Base-by-base conservation (phyloP, 2,113 vertebrate genomes). In the Eonycteris spelaea region DNA sequence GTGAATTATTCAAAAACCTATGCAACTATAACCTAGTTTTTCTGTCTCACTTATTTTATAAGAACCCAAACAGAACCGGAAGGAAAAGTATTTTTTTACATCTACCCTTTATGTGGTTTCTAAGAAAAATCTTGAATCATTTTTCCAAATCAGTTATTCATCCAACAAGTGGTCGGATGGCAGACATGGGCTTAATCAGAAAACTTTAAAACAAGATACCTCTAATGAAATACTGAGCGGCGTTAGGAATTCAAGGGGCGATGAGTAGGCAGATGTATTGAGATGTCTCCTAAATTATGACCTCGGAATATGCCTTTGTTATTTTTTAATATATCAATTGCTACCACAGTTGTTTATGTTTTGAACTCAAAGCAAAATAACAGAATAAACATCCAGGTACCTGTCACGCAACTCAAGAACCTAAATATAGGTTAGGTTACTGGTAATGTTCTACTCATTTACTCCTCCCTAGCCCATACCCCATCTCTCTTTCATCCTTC, bases 351-450 rank as follows among this genome's bases (percentile, higher is more conserved):
- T 88, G 85, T n/a, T 77, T 83, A 82, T 43, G 26, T 28, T 88
- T 90, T 82, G 77, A 85, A 86, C 28, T 65, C 30, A 86, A 82
- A 96, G n/a, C 38, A 96, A 83, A 85, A 40, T n/a, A 79, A 59
- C 1, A 95, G n/a, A 57, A 78, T 48, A 33, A 90, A 65, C 2
- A 87, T 55, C n/a, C 48, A 74, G 24, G 30, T 59, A 71, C 48
- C 33, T 40, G 16, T 28, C 51, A 22, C 26, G 7, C 26, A 65
- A 78, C 30, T 61, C 13, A 22, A 88, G 73, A 61, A 92, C 11
- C 43, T 82, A 67, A 70, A 71, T 43, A 0, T 6, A 94, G 79
- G 40, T 65, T 26, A 71, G 75, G 40, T 65, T 26, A 65, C 0
- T 22, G 10, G 15, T n/a, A n/a, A 51, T 73, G 14, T 45, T 68